phyloP scores from a whole-genome alignment of 2,113 vertebrate species.

The Cryptotis parvus region DNA sequence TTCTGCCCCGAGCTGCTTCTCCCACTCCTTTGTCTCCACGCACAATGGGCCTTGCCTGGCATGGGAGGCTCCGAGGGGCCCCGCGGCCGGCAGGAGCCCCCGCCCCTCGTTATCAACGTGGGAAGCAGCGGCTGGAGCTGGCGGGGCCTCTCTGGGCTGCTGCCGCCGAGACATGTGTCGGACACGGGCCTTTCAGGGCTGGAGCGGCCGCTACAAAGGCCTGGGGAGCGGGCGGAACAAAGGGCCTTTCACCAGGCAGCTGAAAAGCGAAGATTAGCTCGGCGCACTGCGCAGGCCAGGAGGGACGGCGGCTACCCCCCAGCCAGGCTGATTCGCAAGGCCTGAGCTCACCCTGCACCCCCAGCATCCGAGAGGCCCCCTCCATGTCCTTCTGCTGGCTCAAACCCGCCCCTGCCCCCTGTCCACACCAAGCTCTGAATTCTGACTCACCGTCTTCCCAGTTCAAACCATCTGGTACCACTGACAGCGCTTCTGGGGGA shows the following conservation, averaged over 20 bases:
- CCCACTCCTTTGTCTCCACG: constrained; percentile 49
- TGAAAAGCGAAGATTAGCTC: constrained; percentile 85
- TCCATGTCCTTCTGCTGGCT: not conserved
- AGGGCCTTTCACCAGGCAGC: constrained; percentile 84
- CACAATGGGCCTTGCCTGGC: constrained; percentile 70
- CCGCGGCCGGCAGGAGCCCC: constrained; percentile 65
- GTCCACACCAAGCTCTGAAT: not conserved
- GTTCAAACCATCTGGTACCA: not conserved
- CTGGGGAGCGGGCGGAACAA: constrained; percentile 83
- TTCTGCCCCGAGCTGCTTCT: not conserved
- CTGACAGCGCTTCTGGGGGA: fast-evolving
- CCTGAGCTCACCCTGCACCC: not conserved
- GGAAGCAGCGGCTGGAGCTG: constrained; percentile 77
- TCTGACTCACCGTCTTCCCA: not conserved
- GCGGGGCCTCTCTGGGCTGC: constrained; percentile 79
- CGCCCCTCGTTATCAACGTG: constrained; percentile 83
- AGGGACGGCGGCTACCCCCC: not conserved
- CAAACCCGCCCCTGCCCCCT: not conserved
- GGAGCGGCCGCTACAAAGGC: constrained; percentile 84
- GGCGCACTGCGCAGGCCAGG: constrained; percentile 23
- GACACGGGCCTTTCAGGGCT: constrained; percentile 85
- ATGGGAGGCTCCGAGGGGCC: constrained; percentile 58
- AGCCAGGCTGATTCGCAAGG: not conserved
- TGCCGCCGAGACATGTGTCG: constrained; percentile 85
- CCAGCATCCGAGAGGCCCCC: no score